These are phyloP conservation scores for Drosophila asahinai DNA, from an alignment of 1,140 invertebrate species.

Conservation along the genomic window DNA sequence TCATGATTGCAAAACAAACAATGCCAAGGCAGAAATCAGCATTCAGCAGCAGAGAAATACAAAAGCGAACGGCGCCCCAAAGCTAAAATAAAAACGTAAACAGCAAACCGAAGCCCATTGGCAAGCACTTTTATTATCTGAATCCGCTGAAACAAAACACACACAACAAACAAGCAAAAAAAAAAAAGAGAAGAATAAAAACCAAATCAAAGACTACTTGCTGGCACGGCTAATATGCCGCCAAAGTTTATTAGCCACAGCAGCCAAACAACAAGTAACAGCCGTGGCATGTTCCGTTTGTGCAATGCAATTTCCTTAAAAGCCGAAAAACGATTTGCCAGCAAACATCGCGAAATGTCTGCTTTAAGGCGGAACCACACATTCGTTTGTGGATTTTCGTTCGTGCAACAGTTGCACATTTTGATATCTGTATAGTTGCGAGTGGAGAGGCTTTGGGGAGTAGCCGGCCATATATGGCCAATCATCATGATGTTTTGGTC, in stretches of 20 bases:
- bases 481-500: conserved; percentile 30
- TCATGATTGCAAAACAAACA: conserved; percentile 62
- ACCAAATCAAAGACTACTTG: conserved; percentile 51
- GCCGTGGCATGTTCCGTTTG: conserved; percentile 40
- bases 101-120: conserved; percentile 28
- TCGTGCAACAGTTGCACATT: conserved; percentile 51
- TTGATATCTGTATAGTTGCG: conserved; percentile 46
- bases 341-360: conserved; percentile 41
- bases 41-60: conserved; percentile 33
- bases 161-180: not conserved
- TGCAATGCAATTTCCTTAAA: conserved; percentile 62
- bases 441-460: conserved; percentile 21
- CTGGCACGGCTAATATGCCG: conserved; percentile 47
- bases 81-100: conserved; percentile 24
- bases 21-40: conserved; percentile 61
- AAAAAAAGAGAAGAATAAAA: conserved; percentile 4
- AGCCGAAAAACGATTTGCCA: conserved; percentile 64
- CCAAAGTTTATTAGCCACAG: conserved; percentile 62
- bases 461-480: conserved; percentile 44
- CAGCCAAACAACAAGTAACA: conserved; percentile 42
- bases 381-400: conserved; percentile 24
- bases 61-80: conserved; percentile 45
- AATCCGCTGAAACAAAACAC: conserved; percentile 32
- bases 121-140: conserved; percentile 57
- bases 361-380: conserved; percentile 54